Conservation (phyloP, 2,888 invertebrate genomes). For the Patella pellucida region DNA sequence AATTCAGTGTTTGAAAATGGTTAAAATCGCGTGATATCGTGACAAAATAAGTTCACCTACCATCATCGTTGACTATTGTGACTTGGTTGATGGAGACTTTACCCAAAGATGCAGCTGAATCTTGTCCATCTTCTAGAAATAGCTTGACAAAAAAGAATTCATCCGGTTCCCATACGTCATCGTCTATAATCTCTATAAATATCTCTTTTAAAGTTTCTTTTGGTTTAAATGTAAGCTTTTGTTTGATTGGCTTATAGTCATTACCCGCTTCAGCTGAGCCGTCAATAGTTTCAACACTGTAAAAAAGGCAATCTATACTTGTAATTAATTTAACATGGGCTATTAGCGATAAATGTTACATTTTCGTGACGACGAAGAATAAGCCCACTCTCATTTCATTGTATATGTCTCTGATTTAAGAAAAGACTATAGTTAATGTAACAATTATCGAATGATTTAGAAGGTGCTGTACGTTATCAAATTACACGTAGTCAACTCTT, state of each 20-base stretch:
- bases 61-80: constrained; percentile 76
- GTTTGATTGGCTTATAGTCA: constrained; percentile 74
- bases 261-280: constrained; percentile 75
- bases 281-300: constrained; percentile 75
- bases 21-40: too few relatives aligned
- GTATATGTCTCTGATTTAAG: too few relatives aligned
- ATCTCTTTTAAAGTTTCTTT: constrained; percentile 73
- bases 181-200: constrained; percentile 74
- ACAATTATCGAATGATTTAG: too few relatives aligned
- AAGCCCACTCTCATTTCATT: too few relatives aligned
- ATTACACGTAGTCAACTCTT: too few relatives aligned
- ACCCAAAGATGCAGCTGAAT: constrained; percentile 72
- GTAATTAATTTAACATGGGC: too few relatives aligned
- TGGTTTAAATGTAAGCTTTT: constrained; percentile 73
- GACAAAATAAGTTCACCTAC: constrained; percentile 63
- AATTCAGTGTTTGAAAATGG: too few relatives aligned
- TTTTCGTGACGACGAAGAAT: too few relatives aligned
- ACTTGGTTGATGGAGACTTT: constrained; percentile 75
- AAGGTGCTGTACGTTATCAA: too few relatives aligned
- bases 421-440: too few relatives aligned
- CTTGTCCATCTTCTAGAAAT: constrained; percentile 55
- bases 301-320: not conserved
- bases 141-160: constrained; percentile 77
- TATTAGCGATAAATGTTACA: too few relatives aligned
- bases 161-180: constrained; percentile 77